A percentile compares a stretch with the other conserved stretches of the same genome.
These are phyloP conservation scores for Neodontobutis hainanensis DNA, from an alignment of 2,113 vertebrate genomes.

Conservation along the genomic window DNA sequence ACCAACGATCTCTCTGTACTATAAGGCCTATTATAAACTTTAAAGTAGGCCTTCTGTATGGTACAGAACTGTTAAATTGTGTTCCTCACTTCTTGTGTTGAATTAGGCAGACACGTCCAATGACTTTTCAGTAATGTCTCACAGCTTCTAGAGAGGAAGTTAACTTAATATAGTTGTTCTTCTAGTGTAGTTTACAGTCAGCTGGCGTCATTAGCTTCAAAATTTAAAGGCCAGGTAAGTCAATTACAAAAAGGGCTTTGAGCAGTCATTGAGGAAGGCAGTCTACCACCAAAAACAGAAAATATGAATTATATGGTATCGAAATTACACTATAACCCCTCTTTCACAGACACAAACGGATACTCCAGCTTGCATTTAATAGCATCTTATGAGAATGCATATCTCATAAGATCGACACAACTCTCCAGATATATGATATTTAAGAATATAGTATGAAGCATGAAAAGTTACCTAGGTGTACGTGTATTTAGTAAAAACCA, in stretches of 20 bases:
- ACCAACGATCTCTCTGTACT: conserved; percentile 21
- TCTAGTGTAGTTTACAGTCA: background rate
- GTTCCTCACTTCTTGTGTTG: background rate
- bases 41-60: conserved; percentile 22
- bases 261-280: conserved; percentile 33
- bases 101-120: background rate
- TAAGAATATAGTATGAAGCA: no score
- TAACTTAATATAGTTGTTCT: background rate
- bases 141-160: background rate
- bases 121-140: background rate
- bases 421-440: no score
- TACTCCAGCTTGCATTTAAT: no score
- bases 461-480: no score
- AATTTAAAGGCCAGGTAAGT: conserved; percentile 18
- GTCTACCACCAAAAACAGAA: conserved; percentile 11
- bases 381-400: no score
- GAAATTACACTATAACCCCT: no score
- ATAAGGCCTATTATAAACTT: conserved; percentile 19
- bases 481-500: no score
- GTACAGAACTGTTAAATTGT: conserved; percentile 7
- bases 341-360: no score
- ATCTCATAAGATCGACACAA: no score
- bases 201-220: background rate
- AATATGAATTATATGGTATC: no score
- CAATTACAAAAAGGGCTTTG: conserved; percentile 27